phyloP scores from a whole-genome alignment of 2,888 invertebrate species.

The Drosophila borborema region DNA sequence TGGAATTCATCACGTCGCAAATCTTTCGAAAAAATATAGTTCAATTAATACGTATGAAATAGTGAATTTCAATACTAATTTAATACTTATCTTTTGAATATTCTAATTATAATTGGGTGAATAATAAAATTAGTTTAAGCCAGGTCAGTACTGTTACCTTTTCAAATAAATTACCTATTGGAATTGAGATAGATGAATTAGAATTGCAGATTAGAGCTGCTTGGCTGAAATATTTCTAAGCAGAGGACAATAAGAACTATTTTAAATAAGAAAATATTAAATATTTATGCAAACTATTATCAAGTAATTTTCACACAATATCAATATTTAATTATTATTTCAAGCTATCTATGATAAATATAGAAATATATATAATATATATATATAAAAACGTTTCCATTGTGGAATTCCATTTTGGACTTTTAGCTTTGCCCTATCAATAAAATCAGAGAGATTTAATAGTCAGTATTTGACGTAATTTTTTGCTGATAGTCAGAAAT shows the following conservation, averaged over 20 bases:
- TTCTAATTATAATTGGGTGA: background rate
- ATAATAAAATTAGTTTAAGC: background rate
- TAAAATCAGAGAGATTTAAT: background rate
- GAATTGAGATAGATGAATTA: background rate
- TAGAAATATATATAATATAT: no score
- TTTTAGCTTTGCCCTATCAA: background rate
- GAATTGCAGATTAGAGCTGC: background rate
- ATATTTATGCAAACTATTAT: background rate
- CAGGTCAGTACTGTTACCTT: background rate
- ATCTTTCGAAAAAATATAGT: background rate
- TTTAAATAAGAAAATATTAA: background rate
- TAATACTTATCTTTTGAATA: background rate
- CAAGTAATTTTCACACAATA: background rate
- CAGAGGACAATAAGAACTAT: background rate
- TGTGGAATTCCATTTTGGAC: background rate
- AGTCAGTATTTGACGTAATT: constrained; percentile 2
- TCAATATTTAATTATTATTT: background rate
- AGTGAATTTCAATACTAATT: background rate
- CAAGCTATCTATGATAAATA: background rate
- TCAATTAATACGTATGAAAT: background rate
- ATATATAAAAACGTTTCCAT: background rate
- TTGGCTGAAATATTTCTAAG: background rate
- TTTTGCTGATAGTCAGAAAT: background rate
- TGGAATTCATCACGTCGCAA: background rate
- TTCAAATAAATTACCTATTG: background rate